Base-by-base conservation (phyloP, 2,113 vertebrate species). In the Oenanthe melanoleuca region DNA sequence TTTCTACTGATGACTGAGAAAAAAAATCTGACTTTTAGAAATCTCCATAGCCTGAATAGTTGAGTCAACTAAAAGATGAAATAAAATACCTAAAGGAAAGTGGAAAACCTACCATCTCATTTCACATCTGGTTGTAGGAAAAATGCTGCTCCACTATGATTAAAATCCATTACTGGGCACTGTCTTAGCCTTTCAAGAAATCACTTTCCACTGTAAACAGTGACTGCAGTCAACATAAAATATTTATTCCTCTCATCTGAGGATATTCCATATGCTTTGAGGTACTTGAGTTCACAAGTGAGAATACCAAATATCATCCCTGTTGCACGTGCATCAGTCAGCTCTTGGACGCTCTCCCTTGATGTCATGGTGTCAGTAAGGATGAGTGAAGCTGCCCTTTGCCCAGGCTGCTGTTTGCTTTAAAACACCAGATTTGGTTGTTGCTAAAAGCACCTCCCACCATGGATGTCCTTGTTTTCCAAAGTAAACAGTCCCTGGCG, bases 361-460 rank as follows among this genome's bases (percentile, higher is more conserved):
- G 70, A 14, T 91, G 74, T 82, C 86, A 52, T 9, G 31, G 84
- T 95, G 88, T 94, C 94, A 86, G 66, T 14, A 73, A 72, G 53
- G 84, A 89, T 92, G 56, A 92, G 75, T 45, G 75, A 91, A 91
- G 61, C 44, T 85, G 94, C 92, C 86, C 93, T 96, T 91, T 93
- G 86, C 80, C 90, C 93, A 92, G 64, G 44, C 59, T 47, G 50
- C 47, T 95, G 78, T 96, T 93, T 85, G 90, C 37, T 93, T 96
- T 89, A 92, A 84, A 93, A 91, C 1, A 3, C 44, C 72, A 66
- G 70, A 61, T 89, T 85, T 82, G 86, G 72, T 53, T 95, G 90
- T 78, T 93, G 65, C 86, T 90, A 74, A 86, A 90, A 88, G 79
- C 86, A 87, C 80, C 86, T 88, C 94, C 93, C 74, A 88, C 84